A percentile compares a stretch with the other conserved stretches of the same genome.
These are phyloP conservation scores for Macrochelys suwanniensis DNA, from an alignment of 2,797 vertebrate genomes.

Conservation along the genomic window DNA sequence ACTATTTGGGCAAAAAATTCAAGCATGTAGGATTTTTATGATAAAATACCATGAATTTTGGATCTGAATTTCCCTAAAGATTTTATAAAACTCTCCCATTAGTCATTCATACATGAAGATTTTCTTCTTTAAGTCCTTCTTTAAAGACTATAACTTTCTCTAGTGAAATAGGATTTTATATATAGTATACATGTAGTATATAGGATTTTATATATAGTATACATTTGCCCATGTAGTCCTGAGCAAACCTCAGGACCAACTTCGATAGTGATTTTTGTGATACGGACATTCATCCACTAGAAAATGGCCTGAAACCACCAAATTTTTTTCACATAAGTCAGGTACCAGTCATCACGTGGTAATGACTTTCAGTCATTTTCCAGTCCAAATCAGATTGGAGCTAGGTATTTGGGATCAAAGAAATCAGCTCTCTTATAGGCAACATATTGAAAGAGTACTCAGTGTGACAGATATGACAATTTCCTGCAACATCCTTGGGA, in stretches of 20 bases:
- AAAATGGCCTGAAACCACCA: background rate
- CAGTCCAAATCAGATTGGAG: background rate
- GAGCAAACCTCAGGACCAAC: background rate
- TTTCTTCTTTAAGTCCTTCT: background rate
- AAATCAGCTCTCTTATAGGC: background rate
- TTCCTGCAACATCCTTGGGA: no score
- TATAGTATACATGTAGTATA: background rate
- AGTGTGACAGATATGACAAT: no score
- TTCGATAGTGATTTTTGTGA: background rate
- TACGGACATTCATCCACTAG: background rate
- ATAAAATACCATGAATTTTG: constrained; percentile 3
- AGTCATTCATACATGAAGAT: background rate
- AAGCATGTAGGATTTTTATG: background rate
- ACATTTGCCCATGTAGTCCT: background rate
- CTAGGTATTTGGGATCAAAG: background rate
- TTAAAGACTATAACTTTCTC: background rate
- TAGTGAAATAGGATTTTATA: constrained; percentile 16
- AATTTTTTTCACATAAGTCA: background rate
- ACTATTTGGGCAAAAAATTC: background rate
- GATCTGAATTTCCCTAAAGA: background rate
- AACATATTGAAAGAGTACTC: background rate
- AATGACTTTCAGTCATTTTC: background rate
- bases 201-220: background rate
- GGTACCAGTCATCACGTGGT: background rate
- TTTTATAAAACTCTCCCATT: background rate